These are phyloP conservation scores for Drosophila nasuta DNA, from an alignment of 1,140 invertebrate genomes.

Conservation along the genomic window DNA sequence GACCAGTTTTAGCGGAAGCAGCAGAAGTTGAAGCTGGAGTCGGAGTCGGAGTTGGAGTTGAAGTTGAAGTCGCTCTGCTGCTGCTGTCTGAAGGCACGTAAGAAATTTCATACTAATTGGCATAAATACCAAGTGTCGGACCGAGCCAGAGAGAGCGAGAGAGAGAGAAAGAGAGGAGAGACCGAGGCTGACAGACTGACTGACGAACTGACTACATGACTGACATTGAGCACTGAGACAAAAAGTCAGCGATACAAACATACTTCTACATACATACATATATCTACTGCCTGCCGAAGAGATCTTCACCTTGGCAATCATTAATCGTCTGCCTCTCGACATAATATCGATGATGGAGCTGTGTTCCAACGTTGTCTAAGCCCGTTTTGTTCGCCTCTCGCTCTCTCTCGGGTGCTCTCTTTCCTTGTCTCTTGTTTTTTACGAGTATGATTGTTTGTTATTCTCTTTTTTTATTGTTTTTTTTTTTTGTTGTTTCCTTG, in stretches of 20 bases:
- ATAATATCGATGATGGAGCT: slow-evolving; percentile 84
- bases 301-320: slow-evolving; percentile 84
- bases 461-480: slow-evolving; percentile 31
- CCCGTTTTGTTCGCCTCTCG: slow-evolving; percentile 46
- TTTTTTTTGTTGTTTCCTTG: slow-evolving; percentile 19
- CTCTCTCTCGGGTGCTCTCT: not conserved
- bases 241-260: slow-evolving; percentile 35
- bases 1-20: slow-evolving; percentile 84
- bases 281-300: slow-evolving; percentile 71
- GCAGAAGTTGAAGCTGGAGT: slow-evolving; percentile 43
- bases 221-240: slow-evolving; percentile 68
- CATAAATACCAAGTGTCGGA: slow-evolving; percentile 85
- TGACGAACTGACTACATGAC: slow-evolving; percentile 58
- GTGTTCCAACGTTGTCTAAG: slow-evolving; percentile 65
- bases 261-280: slow-evolving; percentile 13
- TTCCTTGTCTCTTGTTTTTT: slow-evolving; percentile 28
- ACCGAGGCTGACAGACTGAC: slow-evolving; percentile 60
- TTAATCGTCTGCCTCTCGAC: slow-evolving; percentile 83
- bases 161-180: slow-evolving; percentile 41
- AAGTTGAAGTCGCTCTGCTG: slow-evolving; percentile 41
- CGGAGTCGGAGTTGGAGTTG: slow-evolving; percentile 39
- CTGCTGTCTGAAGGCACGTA: slow-evolving; percentile 78
- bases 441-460: slow-evolving; percentile 21
- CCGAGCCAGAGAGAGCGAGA: slow-evolving; percentile 15
- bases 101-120: slow-evolving; percentile 85